A percentile compares a stretch with the other conserved stretches of the same genome.
These are phyloP conservation scores for Anarsia innoxiella DNA, from an alignment of 2,888 invertebrate species.

Conservation along the genomic window DNA sequence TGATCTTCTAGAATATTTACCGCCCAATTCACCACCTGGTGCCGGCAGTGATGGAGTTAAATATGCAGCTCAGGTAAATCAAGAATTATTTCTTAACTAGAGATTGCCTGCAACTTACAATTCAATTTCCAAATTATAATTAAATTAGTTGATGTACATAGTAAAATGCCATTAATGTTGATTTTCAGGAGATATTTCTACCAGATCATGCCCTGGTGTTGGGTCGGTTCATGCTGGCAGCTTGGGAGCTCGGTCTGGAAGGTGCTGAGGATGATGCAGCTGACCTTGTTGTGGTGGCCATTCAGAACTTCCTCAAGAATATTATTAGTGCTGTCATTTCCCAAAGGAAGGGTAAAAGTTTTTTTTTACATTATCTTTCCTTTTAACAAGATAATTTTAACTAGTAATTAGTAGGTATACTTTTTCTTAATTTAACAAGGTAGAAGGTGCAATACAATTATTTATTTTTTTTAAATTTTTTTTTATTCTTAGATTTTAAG, in stretches of 20 bases:
- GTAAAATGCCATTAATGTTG: too few relatives aligned
- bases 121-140: too few relatives aligned
- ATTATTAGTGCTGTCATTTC: slow-evolving; percentile 85
- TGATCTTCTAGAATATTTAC: slow-evolving; percentile 76
- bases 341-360: slow-evolving; percentile 76
- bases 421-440: too few relatives aligned
- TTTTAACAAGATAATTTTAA: too few relatives aligned
- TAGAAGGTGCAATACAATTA: too few relatives aligned
- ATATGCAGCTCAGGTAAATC: slow-evolving; percentile 66
- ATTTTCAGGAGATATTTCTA: slow-evolving; percentile 81
- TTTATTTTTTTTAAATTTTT: too few relatives aligned
- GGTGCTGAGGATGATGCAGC: slow-evolving; percentile 90
- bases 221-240: slow-evolving; percentile 87
- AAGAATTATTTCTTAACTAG: too few relatives aligned
- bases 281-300: slow-evolving; percentile 86
- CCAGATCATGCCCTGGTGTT: slow-evolving; percentile 90
- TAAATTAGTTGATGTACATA: too few relatives aligned
- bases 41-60: slow-evolving; percentile 68
- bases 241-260: slow-evolving; percentile 92
- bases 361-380: too few relatives aligned
- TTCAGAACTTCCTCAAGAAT: slow-evolving; percentile 87
- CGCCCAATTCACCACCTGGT: slow-evolving; percentile 69
- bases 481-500: too few relatives aligned
- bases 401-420: too few relatives aligned
- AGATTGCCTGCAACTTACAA: too few relatives aligned